Percentiles rank a stretch among this genome's conserved stretches.
These are phyloP conservation scores for Merodon equestris DNA, from an alignment of 2,888 invertebrate species.

Conservation along the genomic window DNA sequence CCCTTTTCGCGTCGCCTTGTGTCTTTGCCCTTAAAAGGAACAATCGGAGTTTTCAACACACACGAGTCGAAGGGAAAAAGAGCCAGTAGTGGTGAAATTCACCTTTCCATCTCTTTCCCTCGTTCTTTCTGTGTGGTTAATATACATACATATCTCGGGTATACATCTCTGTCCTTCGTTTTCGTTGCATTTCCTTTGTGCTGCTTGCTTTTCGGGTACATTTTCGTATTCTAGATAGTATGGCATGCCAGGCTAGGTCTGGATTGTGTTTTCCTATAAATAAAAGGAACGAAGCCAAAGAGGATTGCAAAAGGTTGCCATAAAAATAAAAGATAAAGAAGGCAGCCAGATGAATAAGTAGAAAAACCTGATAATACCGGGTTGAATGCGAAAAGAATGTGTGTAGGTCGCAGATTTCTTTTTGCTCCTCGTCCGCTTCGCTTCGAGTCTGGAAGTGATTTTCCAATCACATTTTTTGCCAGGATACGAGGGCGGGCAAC, in stretches of 20 bases:
- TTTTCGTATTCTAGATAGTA: not conserved
- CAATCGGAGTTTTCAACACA: constrained; percentile 36
- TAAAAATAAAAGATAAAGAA: constrained; percentile 14
- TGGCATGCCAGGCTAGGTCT: constrained; percentile 1
- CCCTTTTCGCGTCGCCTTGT: constrained; percentile 6
- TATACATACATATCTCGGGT: too few relatives aligned
- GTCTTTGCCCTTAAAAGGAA: constrained; percentile 40
- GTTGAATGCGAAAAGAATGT: constrained; percentile 45
- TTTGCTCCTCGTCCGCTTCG: not conserved
- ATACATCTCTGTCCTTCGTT: constrained; percentile 4
- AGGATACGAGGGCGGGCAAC: not conserved
- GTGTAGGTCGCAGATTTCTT: constrained; percentile 43
- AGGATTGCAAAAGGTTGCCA: constrained; percentile 19
- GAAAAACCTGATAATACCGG: constrained; percentile 26
- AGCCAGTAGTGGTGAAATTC: constrained; percentile 29
- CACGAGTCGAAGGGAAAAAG: not conserved
- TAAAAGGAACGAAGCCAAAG: too few relatives aligned
- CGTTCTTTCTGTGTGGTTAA: not conserved
- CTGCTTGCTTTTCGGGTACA: not conserved
- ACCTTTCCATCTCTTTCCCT: not conserved
- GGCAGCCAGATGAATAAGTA: not conserved
- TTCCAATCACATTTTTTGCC: not conserved
- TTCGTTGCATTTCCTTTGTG: constrained; percentile 14
- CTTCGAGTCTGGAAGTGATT: not conserved
- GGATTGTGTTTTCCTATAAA: constrained; percentile 25